Evolutionary conservation across 2,113 vertebrate species (phyloP), one percentile per base, ranked within the genome.

Genomic region (Puffinus mauretanicus): DNA sequence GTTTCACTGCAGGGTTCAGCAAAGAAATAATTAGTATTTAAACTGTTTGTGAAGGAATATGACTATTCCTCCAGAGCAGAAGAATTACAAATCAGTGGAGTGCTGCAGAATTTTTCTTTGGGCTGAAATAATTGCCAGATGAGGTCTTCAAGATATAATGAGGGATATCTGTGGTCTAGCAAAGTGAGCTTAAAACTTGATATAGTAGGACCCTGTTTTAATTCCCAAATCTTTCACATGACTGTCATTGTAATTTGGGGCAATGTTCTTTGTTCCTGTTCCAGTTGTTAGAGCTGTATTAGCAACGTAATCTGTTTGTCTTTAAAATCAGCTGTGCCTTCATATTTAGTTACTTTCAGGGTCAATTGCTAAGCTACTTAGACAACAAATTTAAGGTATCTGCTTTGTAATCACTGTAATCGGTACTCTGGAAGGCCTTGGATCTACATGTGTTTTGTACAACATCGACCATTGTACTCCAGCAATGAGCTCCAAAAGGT

Each of bases 11-110:
- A 86, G 82, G 67, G 55, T 94, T 90, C 89, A 79, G 78, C 72
- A 90, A 90, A 95, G 91, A 95, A 96, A 88, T 95, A 95, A 97
- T 97, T 92, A 94, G 82, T 95, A 92, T 96, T 94, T 96, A 95
- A 96, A 91, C 71, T 93, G 79, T 91, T 95, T 77, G 87, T 0
- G 3, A 94, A 93, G 40, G 76, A 93, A 76, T 83, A 67, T 60
- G 78, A 92, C 82, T 78, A 7, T 73, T 94, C 70, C 71, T 93
- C 36, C 40, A 6, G 14, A 91, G 86, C 90, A 86, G 70, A 91
- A 71, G 93, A 93, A 94, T 88, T 95, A 88, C 65, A 88, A 70
- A 90, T 77, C 79, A 81, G 36, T 79, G 79, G 78, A 97, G 76
- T 11, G 2, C 89, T 91, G 69, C 83, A 72, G 62, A 92, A 72